phyloP scores from a whole-genome alignment of 2,888 invertebrate species.

The Malacosoma neustria region DNA sequence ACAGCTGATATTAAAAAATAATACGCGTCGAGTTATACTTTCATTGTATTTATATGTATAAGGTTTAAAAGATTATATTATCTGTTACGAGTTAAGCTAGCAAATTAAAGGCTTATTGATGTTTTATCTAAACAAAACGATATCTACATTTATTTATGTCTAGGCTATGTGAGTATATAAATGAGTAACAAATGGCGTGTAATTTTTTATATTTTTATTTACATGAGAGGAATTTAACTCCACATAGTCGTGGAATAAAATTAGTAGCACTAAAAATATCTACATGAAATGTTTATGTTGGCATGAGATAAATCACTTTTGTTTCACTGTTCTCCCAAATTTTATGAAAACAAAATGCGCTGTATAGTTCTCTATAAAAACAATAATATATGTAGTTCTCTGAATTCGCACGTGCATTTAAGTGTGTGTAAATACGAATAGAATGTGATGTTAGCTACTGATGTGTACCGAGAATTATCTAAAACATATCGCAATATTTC shows the following conservation, averaged over 20 bases:
- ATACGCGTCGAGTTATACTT: no score
- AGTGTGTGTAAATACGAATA: background rate
- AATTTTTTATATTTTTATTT: no score
- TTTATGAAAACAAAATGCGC: background rate
- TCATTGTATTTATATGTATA: no score
- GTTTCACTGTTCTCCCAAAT: background rate
- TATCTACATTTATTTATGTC: background rate
- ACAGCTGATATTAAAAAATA: no score
- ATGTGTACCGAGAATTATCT: background rate
- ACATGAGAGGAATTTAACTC: background rate
- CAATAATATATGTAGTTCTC: background rate
- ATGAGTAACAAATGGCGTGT: background rate
- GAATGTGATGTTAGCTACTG: background rate
- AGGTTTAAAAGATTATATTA: background rate
- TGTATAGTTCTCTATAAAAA: background rate
- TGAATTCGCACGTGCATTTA: background rate
- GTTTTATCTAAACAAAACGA: background rate
- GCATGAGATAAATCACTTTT: background rate
- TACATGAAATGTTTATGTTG: background rate
- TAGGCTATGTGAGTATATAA: background rate
- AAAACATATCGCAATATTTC: no score
- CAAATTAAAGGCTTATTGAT: background rate
- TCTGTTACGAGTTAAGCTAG: background rate
- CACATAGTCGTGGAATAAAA: background rate
- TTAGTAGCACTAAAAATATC: background rate